These are phyloP conservation scores for Syngnathus rostellatus DNA, from an alignment of 2,797 vertebrate species.

Conservation along the genomic window DNA sequence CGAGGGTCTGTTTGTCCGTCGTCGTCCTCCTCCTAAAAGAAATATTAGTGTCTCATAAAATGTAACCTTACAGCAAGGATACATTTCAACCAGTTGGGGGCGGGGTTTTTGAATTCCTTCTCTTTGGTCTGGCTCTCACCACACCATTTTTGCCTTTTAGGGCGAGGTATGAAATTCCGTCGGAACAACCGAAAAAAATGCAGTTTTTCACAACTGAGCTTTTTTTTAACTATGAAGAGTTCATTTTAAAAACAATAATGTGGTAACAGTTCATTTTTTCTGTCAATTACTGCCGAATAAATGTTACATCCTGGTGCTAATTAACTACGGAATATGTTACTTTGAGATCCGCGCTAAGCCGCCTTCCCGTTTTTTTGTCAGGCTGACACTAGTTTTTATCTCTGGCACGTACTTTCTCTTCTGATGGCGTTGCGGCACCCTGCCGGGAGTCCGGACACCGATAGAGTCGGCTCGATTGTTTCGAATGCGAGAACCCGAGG, in stretches of 20 bases:
- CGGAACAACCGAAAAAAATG: neutral
- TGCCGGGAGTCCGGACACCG: slow-evolving; percentile 37
- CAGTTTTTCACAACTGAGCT: neutral
- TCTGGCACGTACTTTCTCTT: slow-evolving; percentile 31
- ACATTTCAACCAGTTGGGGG: neutral
- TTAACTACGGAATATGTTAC: slow-evolving; percentile 71
- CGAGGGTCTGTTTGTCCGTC: neutral
- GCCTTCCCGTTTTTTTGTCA: slow-evolving; percentile 41
- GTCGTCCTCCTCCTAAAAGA: slow-evolving; percentile 2
- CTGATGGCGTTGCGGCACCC: slow-evolving; percentile 20
- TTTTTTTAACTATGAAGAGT: neutral
- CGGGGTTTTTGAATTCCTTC: too few species aligned
- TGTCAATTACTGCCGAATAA: neutral
- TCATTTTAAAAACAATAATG: neutral
- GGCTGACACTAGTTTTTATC: slow-evolving; percentile 56
- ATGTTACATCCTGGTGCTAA: slow-evolving; percentile 45
- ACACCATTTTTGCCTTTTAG: too few species aligned
- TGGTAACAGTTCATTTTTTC: neutral
- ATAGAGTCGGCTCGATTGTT: slow-evolving; percentile 38
- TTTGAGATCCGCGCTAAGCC: slow-evolving; percentile 70
- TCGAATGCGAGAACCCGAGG: slow-evolving; percentile 35
- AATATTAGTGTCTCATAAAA: neutral
- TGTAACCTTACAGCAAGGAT: neutral
- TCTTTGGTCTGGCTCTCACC: too few species aligned
- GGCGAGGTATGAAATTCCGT: neutral